phyloP scores from a whole-genome alignment of 2,888 invertebrate species.

The Cinara cedri region DNA sequence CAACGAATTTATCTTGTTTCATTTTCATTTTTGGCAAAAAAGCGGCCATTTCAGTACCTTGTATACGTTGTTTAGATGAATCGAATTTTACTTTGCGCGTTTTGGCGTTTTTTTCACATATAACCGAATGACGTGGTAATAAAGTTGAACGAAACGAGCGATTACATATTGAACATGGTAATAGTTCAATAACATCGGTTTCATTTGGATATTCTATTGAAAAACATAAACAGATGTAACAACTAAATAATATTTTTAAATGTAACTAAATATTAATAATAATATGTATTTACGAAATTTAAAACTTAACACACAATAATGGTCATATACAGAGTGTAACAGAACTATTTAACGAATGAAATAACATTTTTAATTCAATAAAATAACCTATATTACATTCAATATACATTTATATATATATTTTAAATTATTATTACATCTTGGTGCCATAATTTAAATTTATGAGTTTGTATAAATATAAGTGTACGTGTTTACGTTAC shows the following conservation, averaged over 20 bases:
- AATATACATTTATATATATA: too few species aligned
- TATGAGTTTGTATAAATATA: too few species aligned
- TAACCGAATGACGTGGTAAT: conserved; percentile 79
- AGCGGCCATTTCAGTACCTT: conserved; percentile 71
- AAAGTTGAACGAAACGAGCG: conserved; percentile 82
- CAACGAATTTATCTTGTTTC: conserved; percentile 55
- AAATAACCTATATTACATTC: too few species aligned
- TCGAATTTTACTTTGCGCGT: conserved; percentile 90
- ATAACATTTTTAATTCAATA: too few species aligned
- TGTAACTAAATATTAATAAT: neutral
- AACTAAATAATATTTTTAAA: too few species aligned
- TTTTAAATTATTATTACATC: too few species aligned
- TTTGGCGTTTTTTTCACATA: conserved; percentile 80
- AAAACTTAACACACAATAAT: neutral
- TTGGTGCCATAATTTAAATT: too few species aligned
- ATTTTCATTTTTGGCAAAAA: conserved; percentile 64
- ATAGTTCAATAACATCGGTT: conserved; percentile 46
- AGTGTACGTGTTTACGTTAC: too few species aligned
- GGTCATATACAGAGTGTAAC: too few species aligned
- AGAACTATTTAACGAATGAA: too few species aligned
- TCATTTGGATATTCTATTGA: conserved; percentile 31
- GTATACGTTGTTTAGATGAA: conserved; percentile 86
- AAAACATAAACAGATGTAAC: neutral
- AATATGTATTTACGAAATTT: neutral
- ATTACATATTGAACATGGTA: conserved; percentile 81